A percentile compares a stretch with the other conserved stretches of the same genome.
phyloP scores from a whole-genome alignment of 2,888 invertebrate species.

The Pheosia gnoma region DNA sequence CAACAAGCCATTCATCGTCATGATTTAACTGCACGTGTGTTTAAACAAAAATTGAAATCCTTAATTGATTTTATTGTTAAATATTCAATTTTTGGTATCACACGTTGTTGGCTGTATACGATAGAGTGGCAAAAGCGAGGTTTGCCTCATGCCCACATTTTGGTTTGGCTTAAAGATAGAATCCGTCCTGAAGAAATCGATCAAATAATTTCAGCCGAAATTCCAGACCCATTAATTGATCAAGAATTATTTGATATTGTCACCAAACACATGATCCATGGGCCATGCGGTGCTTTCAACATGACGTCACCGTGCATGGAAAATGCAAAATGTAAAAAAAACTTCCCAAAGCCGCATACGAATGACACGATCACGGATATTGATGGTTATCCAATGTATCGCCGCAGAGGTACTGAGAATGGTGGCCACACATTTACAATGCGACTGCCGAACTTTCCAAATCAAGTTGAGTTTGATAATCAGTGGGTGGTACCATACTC shows the following conservation, averaged over 20 bases:
- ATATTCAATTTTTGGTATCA: conserved; percentile 7
- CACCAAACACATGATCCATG: neutral
- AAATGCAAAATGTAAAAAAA: neutral
- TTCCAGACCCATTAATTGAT: neutral
- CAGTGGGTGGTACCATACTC: conserved; percentile 19
- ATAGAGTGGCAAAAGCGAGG: conserved; percentile 26
- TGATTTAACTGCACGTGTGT: conserved; percentile 12
- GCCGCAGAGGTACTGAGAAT: neutral
- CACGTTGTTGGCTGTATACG: conserved; percentile 16
- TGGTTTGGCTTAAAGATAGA: conserved; percentile 11
- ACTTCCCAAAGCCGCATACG: neutral
- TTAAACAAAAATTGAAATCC: conserved; percentile 10
- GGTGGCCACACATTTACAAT: conserved; percentile 6
- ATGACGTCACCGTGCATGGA: neutral
- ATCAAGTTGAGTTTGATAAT: conserved; percentile 14
- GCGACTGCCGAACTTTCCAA: too few relatives aligned
- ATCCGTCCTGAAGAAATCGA: conserved; percentile 12
- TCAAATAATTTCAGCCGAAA: conserved; percentile 10
- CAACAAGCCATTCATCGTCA: neutral
- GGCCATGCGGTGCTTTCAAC: neutral
- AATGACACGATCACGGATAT: conserved; percentile 5
- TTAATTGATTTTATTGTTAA: conserved; percentile 5
- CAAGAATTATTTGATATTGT: neutral
- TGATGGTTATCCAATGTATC: neutral
- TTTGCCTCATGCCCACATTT: conserved; percentile 11